Conservation (phyloP, 2,113 vertebrate genomes). For the rabbit (Oryctolagus cuniculus) region DNA sequence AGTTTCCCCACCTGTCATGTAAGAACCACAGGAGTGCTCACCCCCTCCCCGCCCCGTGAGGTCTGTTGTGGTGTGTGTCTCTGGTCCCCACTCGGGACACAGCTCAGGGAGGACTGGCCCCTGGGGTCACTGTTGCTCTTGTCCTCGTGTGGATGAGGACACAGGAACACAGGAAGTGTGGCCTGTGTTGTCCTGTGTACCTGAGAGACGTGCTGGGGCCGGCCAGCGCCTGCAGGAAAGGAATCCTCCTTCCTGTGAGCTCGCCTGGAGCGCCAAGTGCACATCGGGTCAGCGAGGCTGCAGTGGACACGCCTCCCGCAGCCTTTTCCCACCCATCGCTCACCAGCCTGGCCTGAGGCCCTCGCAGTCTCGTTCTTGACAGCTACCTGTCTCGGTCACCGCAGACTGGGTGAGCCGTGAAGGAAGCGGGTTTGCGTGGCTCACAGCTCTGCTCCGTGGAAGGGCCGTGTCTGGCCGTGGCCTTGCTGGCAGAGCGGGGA, state of each 20-base stretch:
- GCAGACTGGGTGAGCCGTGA: too few species aligned
- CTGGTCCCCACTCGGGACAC: background rate
- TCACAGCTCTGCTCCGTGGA: too few species aligned
- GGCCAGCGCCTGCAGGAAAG: background rate
- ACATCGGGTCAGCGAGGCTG: accelerated
- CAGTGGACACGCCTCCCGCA: background rate
- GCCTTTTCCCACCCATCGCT: background rate
- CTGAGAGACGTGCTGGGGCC: background rate
- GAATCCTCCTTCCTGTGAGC: background rate
- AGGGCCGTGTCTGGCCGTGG: too few species aligned
- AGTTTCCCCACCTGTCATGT: background rate
- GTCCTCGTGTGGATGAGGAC: background rate
- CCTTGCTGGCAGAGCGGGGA: too few species aligned
- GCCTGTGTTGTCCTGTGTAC: background rate
- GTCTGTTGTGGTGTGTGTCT: background rate
- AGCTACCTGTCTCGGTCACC: too few species aligned
- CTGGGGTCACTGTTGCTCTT: background rate
- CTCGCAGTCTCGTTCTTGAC: background rate
- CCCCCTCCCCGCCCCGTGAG: background rate
- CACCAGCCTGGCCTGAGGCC: background rate
- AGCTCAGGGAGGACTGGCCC: background rate
- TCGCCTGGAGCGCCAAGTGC: background rate
- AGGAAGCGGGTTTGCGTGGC: too few species aligned
- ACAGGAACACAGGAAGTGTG: background rate
- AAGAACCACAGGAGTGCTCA: background rate